Evolutionary conservation across 2,888 invertebrate species (phyloP).

Genomic region (Ophion ellenae): DNA sequence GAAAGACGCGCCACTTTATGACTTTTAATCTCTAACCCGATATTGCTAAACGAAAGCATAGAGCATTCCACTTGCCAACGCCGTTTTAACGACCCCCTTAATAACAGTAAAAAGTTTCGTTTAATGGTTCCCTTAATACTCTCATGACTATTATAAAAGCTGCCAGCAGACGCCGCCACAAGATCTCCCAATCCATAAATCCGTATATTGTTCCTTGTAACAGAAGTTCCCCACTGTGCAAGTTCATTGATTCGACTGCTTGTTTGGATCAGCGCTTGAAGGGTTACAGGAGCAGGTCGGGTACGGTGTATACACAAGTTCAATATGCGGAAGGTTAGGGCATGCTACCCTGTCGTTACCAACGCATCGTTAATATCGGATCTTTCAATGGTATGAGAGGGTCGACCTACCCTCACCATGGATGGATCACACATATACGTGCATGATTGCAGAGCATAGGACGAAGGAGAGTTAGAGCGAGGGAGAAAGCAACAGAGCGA

Average conservation of each 20-base stretch:
- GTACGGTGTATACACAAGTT: conserved; percentile 33
- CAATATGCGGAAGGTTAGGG: conserved; percentile 26
- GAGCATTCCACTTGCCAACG: conserved; percentile 29
- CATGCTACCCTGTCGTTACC: conserved; percentile 41
- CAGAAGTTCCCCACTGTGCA: not conserved
- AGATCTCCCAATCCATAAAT: not conserved
- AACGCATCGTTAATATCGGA: conserved; percentile 55
- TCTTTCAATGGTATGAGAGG: conserved; percentile 32
- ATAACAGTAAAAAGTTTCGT: conserved; percentile 26
- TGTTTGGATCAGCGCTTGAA: not conserved
- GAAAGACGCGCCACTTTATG: conserved; percentile 37
- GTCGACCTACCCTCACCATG: not conserved
- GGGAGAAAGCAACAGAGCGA: conserved; percentile 17
- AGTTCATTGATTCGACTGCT: conserved; percentile 1
- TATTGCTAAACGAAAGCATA: conserved; percentile 35
- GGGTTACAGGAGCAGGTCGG: not conserved
- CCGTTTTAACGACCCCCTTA: conserved; percentile 27
- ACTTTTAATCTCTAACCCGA: conserved; percentile 49
- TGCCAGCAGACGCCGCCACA: not conserved
- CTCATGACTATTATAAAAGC: not conserved
- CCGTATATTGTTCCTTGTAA: not conserved
- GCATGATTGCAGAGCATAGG: conserved; percentile 2
- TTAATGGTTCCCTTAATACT: not conserved
- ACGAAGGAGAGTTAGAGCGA: conserved; percentile 12
- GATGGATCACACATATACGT: conserved; percentile 13